Percentiles rank a stretch among this genome's conserved stretches.
These are phyloP conservation scores for Disparrhopalites patrizii DNA, from an alignment of 2,888 invertebrate species.

Conservation along the genomic window DNA sequence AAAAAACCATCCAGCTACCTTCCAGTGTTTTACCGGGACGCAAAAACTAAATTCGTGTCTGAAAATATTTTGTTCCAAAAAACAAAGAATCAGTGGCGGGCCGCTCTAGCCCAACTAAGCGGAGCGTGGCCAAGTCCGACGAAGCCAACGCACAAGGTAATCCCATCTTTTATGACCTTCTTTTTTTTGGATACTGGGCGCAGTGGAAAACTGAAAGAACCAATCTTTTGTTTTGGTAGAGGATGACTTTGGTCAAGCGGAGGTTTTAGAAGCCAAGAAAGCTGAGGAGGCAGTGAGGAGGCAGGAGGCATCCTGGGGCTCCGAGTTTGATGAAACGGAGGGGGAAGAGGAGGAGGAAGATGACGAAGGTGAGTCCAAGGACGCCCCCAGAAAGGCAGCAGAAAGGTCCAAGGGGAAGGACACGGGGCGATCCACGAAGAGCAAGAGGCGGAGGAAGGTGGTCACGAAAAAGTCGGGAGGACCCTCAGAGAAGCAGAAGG, in stretches of 20 bases:
- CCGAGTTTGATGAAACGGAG: slow-evolving; percentile 25
- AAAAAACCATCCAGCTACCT: no score
- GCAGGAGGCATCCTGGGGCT: slow-evolving; percentile 31
- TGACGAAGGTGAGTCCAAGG: slow-evolving; percentile 31
- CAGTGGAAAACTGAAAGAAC: no score
- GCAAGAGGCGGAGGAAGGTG: background rate
- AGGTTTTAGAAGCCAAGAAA: slow-evolving; percentile 18
- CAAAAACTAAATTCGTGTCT: no score
- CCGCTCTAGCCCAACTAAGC: no score
- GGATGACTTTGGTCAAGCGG: slow-evolving; percentile 35
- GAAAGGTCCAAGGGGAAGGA: slow-evolving; percentile 20
- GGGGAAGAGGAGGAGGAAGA: slow-evolving; percentile 13
- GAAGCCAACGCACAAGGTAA: no score
- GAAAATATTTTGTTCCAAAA: no score
- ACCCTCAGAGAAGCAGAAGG: background rate
- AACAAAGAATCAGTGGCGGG: no score
- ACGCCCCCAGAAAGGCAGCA: slow-evolving; percentile 16
- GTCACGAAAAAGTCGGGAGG: slow-evolving; percentile 26
- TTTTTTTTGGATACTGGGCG: no score
- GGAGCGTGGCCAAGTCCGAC: no score
- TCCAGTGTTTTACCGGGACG: no score
- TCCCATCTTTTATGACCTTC: no score
- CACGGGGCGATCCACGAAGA: background rate
- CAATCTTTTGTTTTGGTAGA: slow-evolving; percentile 1
- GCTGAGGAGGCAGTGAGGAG: slow-evolving; percentile 30